Conservation (phyloP, 1,140 invertebrate species). For the Ridgeia piscesae region DNA sequence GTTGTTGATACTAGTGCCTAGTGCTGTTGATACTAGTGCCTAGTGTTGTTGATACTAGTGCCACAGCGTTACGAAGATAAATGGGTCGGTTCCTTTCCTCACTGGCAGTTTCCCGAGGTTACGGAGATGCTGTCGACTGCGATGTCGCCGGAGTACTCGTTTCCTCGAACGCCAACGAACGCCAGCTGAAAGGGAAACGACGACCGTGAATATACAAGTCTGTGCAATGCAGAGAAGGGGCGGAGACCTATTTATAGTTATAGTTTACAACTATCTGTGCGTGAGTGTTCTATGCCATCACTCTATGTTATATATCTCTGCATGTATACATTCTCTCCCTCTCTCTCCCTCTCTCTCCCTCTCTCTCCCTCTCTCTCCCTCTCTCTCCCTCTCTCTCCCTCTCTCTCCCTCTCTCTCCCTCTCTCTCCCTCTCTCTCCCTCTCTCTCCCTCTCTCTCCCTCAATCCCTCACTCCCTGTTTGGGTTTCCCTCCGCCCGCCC, state of each 20-base stretch:
- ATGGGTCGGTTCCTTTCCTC: not conserved
- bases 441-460: not conserved
- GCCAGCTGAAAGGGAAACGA: constrained; percentile 17
- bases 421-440: not conserved
- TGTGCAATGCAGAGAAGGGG: not conserved
- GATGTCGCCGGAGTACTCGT: not conserved
- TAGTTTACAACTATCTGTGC: too few species aligned
- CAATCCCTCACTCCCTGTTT: not conserved
- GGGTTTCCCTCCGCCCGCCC: too few species aligned
- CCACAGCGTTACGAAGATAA: not conserved
- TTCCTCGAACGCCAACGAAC: not conserved
- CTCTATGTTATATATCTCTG: too few species aligned
- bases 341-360: not conserved
- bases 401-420: not conserved
- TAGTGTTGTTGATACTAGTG: not conserved
- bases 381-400: not conserved
- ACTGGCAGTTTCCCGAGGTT: not conserved
- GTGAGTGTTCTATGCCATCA: too few species aligned
- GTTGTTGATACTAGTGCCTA: not conserved
- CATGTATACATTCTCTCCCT: too few species aligned
- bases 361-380: not conserved
- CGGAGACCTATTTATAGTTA: too few species aligned
- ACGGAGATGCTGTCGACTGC: not conserved
- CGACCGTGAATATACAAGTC: not conserved
- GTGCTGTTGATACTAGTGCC: not conserved